These are phyloP conservation scores for Oostethus manadensis DNA, from an alignment of 2,113 vertebrate species.

Conservation along the genomic window DNA sequence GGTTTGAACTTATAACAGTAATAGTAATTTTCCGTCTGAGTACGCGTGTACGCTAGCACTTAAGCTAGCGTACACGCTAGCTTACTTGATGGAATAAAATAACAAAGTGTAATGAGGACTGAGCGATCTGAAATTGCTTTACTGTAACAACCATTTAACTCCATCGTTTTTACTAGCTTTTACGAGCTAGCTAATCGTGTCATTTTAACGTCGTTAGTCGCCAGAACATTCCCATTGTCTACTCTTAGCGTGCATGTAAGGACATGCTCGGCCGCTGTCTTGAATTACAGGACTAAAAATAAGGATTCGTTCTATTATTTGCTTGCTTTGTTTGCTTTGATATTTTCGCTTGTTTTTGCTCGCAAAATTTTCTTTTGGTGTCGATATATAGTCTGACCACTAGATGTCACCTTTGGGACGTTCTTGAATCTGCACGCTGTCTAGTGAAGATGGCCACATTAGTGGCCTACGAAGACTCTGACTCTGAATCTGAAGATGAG, in stretches of 20 bases:
- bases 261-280: background rate
- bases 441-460: slow-evolving; percentile 76
- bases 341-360: too few relatives aligned
- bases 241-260: background rate
- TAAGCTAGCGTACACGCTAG: too few relatives aligned
- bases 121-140: too few relatives aligned
- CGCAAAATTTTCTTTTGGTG: background rate
- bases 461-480: slow-evolving; percentile 90
- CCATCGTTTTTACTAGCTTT: too few relatives aligned
- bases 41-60: too few relatives aligned
- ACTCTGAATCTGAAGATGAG: slow-evolving; percentile 83
- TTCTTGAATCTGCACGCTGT: slow-evolving; percentile 12
- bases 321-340: background rate
- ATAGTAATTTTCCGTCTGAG: too few relatives aligned
- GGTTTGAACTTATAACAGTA: background rate
- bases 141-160: too few relatives aligned
- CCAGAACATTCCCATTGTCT: background rate
- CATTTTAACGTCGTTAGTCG: too few relatives aligned
- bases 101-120: too few relatives aligned
- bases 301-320: background rate
- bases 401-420: slow-evolving; percentile 37
- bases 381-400: slow-evolving; percentile 16
- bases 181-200: background rate
- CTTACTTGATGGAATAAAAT: too few relatives aligned
- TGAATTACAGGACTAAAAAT: background rate